Percentiles rank a stretch among this genome's conserved stretches.
phyloP scores from a whole-genome alignment of 1,140 invertebrate genomes.

The Drosophila bifasciata region DNA sequence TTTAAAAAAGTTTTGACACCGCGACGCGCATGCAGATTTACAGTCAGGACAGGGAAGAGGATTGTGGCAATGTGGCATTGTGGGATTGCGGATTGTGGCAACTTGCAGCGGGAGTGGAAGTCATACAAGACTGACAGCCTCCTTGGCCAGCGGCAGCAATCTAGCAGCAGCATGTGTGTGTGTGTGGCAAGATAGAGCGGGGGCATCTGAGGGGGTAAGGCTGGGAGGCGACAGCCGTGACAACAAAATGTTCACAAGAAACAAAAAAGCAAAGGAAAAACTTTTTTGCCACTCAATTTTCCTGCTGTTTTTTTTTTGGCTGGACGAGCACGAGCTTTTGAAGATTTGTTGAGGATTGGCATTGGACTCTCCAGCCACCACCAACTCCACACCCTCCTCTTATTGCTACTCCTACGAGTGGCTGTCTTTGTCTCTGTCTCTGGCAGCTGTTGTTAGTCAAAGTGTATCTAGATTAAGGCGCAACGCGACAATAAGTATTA shows the following conservation, averaged over 20 bases:
- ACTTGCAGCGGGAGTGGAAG: constrained; percentile 49
- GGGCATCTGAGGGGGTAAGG: not conserved
- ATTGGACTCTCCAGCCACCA: constrained; percentile 32
- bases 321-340: constrained; percentile 66
- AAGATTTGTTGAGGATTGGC: constrained; percentile 19
- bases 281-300: constrained; percentile 79
- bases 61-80: constrained; percentile 20
- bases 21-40: constrained; percentile 81
- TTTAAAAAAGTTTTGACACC: constrained; percentile 83
- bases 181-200: not conserved
- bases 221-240: constrained; percentile 52
- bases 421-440: constrained; percentile 10
- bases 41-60: constrained; percentile 22
- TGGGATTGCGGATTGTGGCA: constrained; percentile 31
- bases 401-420: constrained; percentile 32
- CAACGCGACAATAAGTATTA: constrained; percentile 81
- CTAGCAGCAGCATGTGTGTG: constrained; percentile 19
- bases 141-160: constrained; percentile 51
- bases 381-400: constrained; percentile 13
- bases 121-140: constrained; percentile 63
- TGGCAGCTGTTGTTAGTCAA: constrained; percentile 65
- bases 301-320: constrained; percentile 31
- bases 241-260: constrained; percentile 54
- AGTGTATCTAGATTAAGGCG: constrained; percentile 83
- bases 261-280: constrained; percentile 23